Percentiles rank a stretch among this genome's conserved stretches.
Evolutionary conservation across 2,113 vertebrate species (phyloP).

Genomic region (Tachysurus vachellii): DNA sequence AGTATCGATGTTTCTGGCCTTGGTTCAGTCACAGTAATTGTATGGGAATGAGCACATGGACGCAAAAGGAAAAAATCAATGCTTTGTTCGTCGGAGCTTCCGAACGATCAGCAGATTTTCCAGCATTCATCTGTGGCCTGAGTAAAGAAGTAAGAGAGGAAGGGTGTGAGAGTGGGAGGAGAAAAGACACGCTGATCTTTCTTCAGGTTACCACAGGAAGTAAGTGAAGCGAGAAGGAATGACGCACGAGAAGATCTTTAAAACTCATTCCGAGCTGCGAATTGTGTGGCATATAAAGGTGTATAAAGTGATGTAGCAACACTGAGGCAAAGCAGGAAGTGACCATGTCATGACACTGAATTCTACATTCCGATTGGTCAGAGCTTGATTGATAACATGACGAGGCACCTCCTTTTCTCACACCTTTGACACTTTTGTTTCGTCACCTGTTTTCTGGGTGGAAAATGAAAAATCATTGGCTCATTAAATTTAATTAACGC

Average conservation of each 20-base stretch:
- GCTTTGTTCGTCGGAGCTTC: background rate
- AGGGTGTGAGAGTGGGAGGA: background rate
- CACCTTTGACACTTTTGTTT: too few relatives aligned
- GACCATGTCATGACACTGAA: too few relatives aligned
- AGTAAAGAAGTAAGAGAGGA: background rate
- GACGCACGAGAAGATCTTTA: background rate
- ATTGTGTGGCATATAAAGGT: background rate
- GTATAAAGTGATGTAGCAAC: background rate
- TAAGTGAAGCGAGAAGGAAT: background rate
- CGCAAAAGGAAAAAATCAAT: background rate
- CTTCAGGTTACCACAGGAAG: background rate
- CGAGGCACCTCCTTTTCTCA: too few relatives aligned
- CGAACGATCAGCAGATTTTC: background rate
- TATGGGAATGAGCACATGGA: background rate
- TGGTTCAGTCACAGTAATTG: background rate
- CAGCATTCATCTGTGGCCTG: background rate
- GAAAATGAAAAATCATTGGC: too few relatives aligned
- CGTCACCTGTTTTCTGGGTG: too few relatives aligned
- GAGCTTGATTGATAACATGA: too few relatives aligned
- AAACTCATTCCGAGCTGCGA: background rate
- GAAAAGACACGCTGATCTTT: background rate
- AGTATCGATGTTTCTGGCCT: background rate
- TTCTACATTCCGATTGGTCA: too few relatives aligned
- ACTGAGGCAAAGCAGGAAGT: background rate
- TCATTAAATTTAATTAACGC: too few relatives aligned